Evolutionary conservation across 2,113 vertebrate genomes (phyloP).

Genomic region (Corvus cornix): DNA sequence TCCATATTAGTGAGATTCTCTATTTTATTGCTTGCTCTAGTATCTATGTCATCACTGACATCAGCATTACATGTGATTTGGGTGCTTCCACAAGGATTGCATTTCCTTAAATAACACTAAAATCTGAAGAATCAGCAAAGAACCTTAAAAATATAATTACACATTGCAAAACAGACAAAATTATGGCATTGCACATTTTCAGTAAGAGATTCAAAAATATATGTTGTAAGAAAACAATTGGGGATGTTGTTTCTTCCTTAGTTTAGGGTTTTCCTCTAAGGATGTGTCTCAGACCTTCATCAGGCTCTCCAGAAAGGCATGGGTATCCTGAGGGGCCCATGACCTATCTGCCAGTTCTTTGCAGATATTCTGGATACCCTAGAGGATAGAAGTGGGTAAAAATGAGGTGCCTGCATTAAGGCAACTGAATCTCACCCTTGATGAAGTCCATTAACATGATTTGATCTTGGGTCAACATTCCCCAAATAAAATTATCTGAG

Average conservation of each 20-base stretch:
- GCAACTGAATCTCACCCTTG: not conserved
- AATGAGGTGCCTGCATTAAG: not conserved
- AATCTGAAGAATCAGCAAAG: not conserved
- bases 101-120: not conserved
- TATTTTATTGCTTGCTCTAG: not conserved
- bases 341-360: not conserved
- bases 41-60: not conserved
- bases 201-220: not conserved
- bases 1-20: not conserved
- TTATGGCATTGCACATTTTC: not conserved
- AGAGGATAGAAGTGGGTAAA: not conserved
- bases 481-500: not conserved
- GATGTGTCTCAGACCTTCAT: not conserved
- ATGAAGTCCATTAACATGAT: not conserved
- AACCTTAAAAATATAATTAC: not conserved
- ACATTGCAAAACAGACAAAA: not conserved
- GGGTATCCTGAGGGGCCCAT: conserved; percentile 13
- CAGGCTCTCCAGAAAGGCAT: conserved; percentile 12
- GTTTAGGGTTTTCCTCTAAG: not conserved
- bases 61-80: not conserved
- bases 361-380: not conserved
- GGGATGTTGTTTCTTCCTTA: not conserved
- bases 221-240: rapidly evolving
- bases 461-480: conserved; percentile 22
- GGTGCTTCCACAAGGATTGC: not conserved